Percentiles rank a stretch among this genome's conserved stretches.
phyloP scores from a whole-genome alignment of 2,888 invertebrate genomes.

The Ophion slaviceki region DNA sequence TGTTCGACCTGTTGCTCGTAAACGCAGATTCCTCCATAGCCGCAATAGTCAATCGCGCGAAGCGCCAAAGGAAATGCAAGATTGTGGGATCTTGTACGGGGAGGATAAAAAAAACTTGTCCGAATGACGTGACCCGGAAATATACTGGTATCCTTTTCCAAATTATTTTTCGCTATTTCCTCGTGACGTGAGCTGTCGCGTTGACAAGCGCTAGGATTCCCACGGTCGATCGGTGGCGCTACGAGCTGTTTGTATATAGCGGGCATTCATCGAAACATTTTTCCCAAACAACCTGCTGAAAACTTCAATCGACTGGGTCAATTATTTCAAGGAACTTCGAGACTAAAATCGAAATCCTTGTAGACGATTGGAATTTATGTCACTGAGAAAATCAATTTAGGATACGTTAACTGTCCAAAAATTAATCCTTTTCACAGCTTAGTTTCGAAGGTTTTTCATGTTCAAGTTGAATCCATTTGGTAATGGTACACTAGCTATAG shows the following conservation, averaged over 20 bases:
- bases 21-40: conserved; percentile 18
- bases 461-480: too few relatives aligned
- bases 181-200: not conserved
- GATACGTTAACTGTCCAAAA: too few relatives aligned
- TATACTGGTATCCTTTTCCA: not conserved
- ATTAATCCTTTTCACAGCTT: too few relatives aligned
- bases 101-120: not conserved
- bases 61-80: not conserved
- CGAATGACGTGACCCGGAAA: not conserved
- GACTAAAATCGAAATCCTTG: too few relatives aligned
- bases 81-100: not conserved
- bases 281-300: not conserved
- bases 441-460: too few relatives aligned
- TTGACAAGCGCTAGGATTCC: not conserved
- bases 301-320: too few relatives aligned
- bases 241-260: not conserved
- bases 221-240: conserved; percentile 10
- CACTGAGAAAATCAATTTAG: too few relatives aligned
- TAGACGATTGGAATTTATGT: too few relatives aligned
- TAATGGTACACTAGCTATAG: too few relatives aligned
- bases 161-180: not conserved
- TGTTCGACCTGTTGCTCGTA: not conserved
- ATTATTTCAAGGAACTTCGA: too few relatives aligned
- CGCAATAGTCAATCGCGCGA: not conserved
- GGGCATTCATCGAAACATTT: not conserved